phyloP scores from a whole-genome alignment of 2,888 invertebrate genomes.

The Cryptus viduatorius region DNA sequence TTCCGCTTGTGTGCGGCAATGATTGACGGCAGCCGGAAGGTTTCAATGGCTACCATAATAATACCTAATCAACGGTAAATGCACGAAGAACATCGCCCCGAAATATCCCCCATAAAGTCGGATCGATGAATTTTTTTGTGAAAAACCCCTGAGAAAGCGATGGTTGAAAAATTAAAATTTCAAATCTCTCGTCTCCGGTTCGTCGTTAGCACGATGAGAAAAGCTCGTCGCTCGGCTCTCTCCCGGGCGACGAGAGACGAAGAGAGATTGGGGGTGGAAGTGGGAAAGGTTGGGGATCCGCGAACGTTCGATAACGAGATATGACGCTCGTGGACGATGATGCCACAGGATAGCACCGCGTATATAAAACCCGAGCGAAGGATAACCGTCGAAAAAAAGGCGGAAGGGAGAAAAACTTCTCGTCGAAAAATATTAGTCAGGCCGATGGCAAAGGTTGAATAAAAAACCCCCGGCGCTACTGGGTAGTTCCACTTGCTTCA shows the following conservation, averaged over 20 bases:
- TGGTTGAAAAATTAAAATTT: constrained; percentile 68
- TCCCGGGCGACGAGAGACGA: neutral
- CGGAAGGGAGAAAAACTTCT: neutral
- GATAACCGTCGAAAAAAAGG: neutral
- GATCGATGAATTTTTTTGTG: constrained; percentile 14
- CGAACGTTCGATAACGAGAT: constrained; percentile 56
- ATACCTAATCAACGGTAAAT: neutral
- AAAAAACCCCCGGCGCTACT: neutral
- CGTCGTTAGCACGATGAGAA: constrained; percentile 66
- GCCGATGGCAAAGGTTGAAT: neutral
- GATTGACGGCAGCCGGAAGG: constrained; percentile 34
- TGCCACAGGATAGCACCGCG: neutral
- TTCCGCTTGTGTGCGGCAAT: neutral
- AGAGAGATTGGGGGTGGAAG: constrained; percentile 1
- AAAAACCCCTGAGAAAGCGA: constrained; percentile 32
- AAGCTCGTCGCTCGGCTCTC: neutral
- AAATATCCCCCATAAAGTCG: constrained; percentile 4
- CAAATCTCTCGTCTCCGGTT: constrained; percentile 73
- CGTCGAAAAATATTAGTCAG: constrained; percentile 56
- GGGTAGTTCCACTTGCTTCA: constrained; percentile 13
- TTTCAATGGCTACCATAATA: constrained; percentile 26
- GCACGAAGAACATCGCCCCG: constrained; percentile 2
- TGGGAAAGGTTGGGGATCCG: constrained; percentile 34
- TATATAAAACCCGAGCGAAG: neutral
- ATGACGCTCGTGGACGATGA: constrained; percentile 38